Base-by-base conservation (phyloP, 2,888 invertebrate species). In the Agrotis exclamationis region DNA sequence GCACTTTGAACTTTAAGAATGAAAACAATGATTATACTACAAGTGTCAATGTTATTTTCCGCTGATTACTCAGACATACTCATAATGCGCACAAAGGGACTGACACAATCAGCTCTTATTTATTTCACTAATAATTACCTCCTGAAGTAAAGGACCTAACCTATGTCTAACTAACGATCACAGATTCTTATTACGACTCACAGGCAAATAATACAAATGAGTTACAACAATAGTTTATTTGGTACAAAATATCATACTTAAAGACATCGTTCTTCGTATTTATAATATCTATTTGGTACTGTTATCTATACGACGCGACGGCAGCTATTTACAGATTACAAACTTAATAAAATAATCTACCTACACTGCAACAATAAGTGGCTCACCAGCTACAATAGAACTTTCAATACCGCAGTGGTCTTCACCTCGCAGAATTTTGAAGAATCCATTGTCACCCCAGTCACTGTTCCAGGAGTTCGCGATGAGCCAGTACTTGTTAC, bases 401-500 rank as follows among this genome's bases (percentile, higher is more conserved):
- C 96, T 96, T 91, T 98, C 98, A 85, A 98, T 98, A 16, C 98
- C 98, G 87, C 98, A 98, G 86, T 98, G 97, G 90, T 98, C 97
- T 74, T 95, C 91, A 5, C 99, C 99, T 72, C 99, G 97, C 24
- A 98, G 94, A 80, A 99, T 99, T 93, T 98, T 98, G 96, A 99
- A 99, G 94, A 97, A 98, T 6, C 99, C 98, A 89, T 97, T 97
- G 90, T 98, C 97, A 80, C 99, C 99, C 99, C 99, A 99, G 92
- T 99, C 99, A 0, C 97, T 96, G 95, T 99, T 99, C 99, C 99
- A 99, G 0, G 98, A 99, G 96, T 99, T 99, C 63, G 98, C 98
- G 84, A 98, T 97, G 24, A 98, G 96, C 99, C 99, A 99, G 93
- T 99, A 99, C 59, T 98, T 98, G 65, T 96, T 97, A 13, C 97